Evolutionary conservation across 2,113 vertebrate genomes (phyloP).

Genomic region (Rostratula benghalensis): DNA sequence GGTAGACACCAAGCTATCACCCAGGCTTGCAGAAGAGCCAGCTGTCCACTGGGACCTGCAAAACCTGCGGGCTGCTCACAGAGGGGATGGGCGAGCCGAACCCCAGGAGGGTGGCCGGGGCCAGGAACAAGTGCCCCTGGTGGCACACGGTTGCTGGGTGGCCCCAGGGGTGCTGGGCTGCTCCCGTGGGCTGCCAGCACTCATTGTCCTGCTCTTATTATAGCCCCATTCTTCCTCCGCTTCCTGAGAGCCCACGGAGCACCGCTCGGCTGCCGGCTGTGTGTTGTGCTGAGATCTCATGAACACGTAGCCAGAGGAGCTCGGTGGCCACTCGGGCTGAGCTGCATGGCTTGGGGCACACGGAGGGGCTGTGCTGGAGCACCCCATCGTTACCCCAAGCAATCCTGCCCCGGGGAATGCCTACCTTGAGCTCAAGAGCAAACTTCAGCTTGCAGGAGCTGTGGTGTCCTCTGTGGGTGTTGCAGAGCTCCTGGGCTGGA

Average conservation of each 20-base stretch:
- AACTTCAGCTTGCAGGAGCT: not conserved
- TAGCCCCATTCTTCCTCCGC: not conserved
- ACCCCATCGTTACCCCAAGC: not conserved
- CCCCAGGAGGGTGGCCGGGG: not conserved
- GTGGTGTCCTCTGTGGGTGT: not conserved
- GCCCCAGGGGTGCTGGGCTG: not conserved
- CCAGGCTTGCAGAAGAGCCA: not conserved
- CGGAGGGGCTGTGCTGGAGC: not conserved
- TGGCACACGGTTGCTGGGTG: not conserved
- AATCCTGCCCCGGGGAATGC: not conserved
- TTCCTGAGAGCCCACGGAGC: not conserved
- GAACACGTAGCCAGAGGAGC: not conserved
- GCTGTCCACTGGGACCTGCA: not conserved
- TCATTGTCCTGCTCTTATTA: not conserved
- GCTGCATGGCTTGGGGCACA: fast-evolving
- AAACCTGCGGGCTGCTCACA: fast-evolving
- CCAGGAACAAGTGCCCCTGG: fast-evolving
- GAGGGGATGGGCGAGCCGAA: not conserved
- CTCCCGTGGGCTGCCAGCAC: not conserved
- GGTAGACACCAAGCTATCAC: not conserved
- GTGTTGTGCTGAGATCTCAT: not conserved
- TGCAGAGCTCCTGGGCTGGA: not conserved
- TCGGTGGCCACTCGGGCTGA: fast-evolving
- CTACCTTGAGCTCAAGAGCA: not conserved
- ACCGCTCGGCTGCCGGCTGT: fast-evolving